These are phyloP conservation scores for Peribatodes rhomboidaria DNA, from an alignment of 2,888 invertebrate genomes.

Conservation along the genomic window DNA sequence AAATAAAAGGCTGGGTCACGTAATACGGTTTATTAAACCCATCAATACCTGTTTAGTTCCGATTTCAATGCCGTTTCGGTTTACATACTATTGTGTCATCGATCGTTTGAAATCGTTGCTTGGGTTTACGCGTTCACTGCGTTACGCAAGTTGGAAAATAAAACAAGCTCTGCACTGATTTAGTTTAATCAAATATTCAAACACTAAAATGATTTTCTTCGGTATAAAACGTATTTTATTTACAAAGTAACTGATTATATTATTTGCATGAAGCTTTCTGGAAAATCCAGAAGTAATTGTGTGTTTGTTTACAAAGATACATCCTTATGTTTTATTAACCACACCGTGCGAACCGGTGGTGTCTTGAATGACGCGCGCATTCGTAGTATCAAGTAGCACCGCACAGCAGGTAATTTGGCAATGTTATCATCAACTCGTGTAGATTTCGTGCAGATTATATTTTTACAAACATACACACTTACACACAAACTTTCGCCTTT, in stretches of 20 bases:
- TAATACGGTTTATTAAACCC: slow-evolving; percentile 1
- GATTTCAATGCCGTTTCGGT: neutral
- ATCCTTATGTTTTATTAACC: slow-evolving; percentile 18
- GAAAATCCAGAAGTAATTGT: slow-evolving; percentile 1
- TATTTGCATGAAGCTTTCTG: slow-evolving; percentile 6
- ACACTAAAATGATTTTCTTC: neutral
- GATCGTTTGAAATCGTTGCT: neutral
- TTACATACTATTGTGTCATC: neutral
- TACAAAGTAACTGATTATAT: neutral
- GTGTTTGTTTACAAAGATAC: slow-evolving; percentile 1
- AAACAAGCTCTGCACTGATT: slow-evolving; percentile 5
- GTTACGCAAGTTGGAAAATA: neutral
- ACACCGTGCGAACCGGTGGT: slow-evolving; percentile 1
- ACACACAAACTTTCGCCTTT: neutral
- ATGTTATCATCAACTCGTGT: neutral
- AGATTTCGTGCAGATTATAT: neutral
- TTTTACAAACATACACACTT: too few species aligned
- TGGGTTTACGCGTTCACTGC: neutral
- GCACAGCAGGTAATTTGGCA: neutral
- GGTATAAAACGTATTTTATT: neutral
- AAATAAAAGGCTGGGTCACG: neutral
- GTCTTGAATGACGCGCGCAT: neutral
- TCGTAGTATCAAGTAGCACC: neutral
- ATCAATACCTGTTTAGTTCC: too few species aligned
- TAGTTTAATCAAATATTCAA: neutral